A percentile compares a stretch with the other conserved stretches of the same genome.
These are phyloP conservation scores for Scopus umbretta DNA, from an alignment of 2,113 vertebrate species.

Conservation along the genomic window DNA sequence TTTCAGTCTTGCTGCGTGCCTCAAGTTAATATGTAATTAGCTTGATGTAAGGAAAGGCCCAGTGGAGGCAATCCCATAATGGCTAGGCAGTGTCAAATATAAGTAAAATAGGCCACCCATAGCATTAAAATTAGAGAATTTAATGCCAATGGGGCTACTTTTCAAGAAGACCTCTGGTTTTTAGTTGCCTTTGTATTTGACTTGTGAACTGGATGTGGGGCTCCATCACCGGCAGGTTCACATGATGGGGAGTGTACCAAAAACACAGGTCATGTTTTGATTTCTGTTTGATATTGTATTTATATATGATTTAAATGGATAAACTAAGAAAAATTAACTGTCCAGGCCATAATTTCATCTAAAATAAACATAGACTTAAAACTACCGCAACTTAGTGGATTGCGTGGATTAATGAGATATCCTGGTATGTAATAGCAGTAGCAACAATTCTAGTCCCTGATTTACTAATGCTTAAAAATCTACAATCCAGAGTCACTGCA, in stretches of 20 bases:
- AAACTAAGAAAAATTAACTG: constrained; percentile 29
- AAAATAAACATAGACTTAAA: constrained; percentile 27
- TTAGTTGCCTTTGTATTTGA: not conserved
- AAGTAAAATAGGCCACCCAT: not conserved
- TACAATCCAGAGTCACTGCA: not conserved
- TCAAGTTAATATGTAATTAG: not conserved
- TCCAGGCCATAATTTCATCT: constrained; percentile 4
- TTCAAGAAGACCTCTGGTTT: not conserved
- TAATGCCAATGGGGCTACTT: not conserved
- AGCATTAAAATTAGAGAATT: not conserved
- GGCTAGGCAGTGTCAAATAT: not conserved
- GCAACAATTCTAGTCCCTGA: not conserved
- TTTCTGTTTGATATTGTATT: constrained; percentile 1
- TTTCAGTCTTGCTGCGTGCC: not conserved
- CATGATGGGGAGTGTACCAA: not conserved
- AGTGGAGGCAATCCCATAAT: not conserved
- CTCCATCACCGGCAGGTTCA: not conserved
- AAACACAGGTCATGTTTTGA: not conserved
- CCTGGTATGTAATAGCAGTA: constrained; percentile 21
- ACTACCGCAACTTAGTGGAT: constrained; percentile 29
- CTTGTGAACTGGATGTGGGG: not conserved
- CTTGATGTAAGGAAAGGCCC: not conserved
- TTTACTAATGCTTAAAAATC: constrained; percentile 49
- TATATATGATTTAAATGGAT: not conserved
- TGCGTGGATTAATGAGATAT: constrained; percentile 12